phyloP scores from a whole-genome alignment of 2,797 vertebrate species.

The Monodelphis domestica region DNA sequence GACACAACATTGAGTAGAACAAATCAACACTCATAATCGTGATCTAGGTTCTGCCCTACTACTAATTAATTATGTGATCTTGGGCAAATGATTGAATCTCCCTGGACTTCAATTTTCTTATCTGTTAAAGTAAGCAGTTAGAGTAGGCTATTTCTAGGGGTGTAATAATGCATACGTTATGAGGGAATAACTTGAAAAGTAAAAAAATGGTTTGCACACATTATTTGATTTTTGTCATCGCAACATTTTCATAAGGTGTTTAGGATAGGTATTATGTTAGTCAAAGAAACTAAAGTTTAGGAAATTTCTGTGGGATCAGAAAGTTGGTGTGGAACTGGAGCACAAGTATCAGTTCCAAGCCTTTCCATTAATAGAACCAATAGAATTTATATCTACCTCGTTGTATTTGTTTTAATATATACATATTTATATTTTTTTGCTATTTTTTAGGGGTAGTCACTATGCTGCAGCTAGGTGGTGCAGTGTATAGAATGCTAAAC shows the following conservation, averaged over 20 bases:
- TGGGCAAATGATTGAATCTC: not conserved
- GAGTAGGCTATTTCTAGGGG: not conserved
- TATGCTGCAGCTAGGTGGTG: not conserved
- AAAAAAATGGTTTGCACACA: not conserved
- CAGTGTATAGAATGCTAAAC: not conserved
- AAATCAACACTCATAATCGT: rapidly evolving
- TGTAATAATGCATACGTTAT: too few relatives aligned
- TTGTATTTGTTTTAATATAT: not conserved
- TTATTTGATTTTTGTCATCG: too few relatives aligned
- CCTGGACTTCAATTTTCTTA: not conserved
- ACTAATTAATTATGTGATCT: not conserved
- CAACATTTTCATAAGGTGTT: too few relatives aligned
- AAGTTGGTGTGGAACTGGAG: too few relatives aligned
- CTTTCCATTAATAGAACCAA: too few relatives aligned
- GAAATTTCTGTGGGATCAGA: too few relatives aligned
- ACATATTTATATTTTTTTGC: too few relatives aligned
- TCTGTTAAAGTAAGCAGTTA: not conserved
- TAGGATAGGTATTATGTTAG: not conserved
- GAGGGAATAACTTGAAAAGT: not conserved
- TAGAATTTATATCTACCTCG: not conserved
- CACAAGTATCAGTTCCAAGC: too few relatives aligned
- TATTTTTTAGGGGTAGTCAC: not conserved
- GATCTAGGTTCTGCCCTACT: not conserved
- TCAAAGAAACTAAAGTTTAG: not conserved
- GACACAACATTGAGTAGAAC: too few relatives aligned